A percentile compares a stretch with the other conserved stretches of the same genome.
Conservation (phyloP, 2,888 invertebrate genomes). For the Macrophya alboannulata region DNA sequence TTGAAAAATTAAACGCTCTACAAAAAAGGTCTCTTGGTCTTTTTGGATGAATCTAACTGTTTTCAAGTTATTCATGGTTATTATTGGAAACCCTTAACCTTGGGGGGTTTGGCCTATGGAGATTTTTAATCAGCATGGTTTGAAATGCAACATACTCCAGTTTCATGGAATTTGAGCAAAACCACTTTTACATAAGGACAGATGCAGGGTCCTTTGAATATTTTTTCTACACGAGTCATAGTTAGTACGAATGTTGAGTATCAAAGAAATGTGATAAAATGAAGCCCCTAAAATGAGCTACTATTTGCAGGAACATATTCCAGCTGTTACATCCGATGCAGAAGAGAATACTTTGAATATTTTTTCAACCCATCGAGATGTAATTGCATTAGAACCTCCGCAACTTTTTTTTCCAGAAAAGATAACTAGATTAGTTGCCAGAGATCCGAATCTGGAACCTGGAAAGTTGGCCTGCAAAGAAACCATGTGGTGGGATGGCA, state of each 20-base stretch:
- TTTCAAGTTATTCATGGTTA: no score
- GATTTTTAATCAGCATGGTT: no score
- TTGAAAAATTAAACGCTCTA: no score
- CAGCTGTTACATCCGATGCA: conserved; percentile 84
- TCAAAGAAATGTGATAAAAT: background rate
- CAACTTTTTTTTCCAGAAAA: conserved; percentile 87
- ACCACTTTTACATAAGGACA: no score
- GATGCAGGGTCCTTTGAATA: background rate
- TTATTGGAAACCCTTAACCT: no score
- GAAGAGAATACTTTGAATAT: conserved; percentile 86
- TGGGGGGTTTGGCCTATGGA: no score
- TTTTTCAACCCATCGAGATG: conserved; percentile 82
- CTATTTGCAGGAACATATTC: conserved; percentile 85
- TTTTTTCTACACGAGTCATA: background rate
- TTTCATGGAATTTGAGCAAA: no score
- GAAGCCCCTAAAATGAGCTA: background rate
- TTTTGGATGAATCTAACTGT: no score
- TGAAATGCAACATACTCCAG: no score
- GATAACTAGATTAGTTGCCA: conserved; percentile 85
- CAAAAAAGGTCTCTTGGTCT: no score
- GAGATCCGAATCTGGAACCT: conserved; percentile 79
- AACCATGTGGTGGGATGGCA: conserved; percentile 89
- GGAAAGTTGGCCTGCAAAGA: conserved; percentile 85
- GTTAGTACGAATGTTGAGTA: background rate
- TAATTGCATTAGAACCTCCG: conserved; percentile 85